Conservation (phyloP, 2,888 invertebrate genomes). For the Sclerodermus sp. region DNA sequence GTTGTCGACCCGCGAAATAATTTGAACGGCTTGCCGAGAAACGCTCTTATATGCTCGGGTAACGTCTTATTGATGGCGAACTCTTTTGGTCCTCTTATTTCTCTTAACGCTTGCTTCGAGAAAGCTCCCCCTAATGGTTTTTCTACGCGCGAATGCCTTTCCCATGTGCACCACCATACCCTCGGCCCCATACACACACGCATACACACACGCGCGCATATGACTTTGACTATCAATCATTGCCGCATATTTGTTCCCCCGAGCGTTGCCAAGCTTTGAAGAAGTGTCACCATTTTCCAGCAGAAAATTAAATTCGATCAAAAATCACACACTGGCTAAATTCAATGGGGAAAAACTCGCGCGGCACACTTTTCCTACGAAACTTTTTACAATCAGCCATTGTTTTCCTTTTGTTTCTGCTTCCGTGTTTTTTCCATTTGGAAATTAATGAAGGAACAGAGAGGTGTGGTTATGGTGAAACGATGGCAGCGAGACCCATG, state of each 20-base stretch:
- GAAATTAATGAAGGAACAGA: too few relatives aligned
- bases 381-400: too few relatives aligned
- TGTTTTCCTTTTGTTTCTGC: too few relatives aligned
- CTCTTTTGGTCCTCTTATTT: slow-evolving; percentile 17
- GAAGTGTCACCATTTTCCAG: slow-evolving; percentile 2
- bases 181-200: too few relatives aligned
- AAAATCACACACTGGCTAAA: background rate
- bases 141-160: slow-evolving; percentile 10
- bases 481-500: too few relatives aligned
- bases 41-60: slow-evolving; percentile 20
- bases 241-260: slow-evolving; percentile 10
- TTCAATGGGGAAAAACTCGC: too few relatives aligned
- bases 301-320: slow-evolving; percentile 15
- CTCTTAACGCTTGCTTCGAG: slow-evolving; percentile 12
- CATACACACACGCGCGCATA: slow-evolving; percentile 5
- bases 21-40: slow-evolving; percentile 14
- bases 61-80: slow-evolving; percentile 29
- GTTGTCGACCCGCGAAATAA: slow-evolving; percentile 15
- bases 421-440: too few relatives aligned
- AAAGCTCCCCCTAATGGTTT: slow-evolving; percentile 21
- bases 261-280: background rate
- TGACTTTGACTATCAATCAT: slow-evolving; percentile 31
- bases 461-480: too few relatives aligned
- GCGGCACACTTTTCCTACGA: too few relatives aligned
- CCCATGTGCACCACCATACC: too few relatives aligned